Percentiles rank a stretch among this genome's conserved stretches.
These are phyloP conservation scores for Donacobius atricapilla DNA, from an alignment of 2,113 vertebrate genomes.

Conservation along the genomic window DNA sequence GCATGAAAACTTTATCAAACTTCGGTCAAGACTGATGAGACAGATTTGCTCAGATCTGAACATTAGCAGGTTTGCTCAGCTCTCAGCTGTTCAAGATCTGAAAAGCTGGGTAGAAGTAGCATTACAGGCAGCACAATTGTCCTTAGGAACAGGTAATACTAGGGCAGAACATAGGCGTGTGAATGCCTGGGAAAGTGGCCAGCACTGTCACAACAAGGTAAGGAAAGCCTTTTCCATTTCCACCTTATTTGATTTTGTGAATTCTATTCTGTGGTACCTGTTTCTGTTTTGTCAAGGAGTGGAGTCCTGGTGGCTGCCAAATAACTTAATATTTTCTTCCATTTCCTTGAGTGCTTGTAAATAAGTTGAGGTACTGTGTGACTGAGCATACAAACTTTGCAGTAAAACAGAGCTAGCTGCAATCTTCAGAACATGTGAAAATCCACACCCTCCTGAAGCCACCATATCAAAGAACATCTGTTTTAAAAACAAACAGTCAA, in stretches of 20 bases:
- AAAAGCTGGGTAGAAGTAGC: background rate
- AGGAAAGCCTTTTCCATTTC: background rate
- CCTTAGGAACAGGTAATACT: background rate
- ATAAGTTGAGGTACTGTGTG: background rate
- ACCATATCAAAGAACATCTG: slow-evolving; percentile 8
- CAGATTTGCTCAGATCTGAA: background rate
- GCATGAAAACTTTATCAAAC: background rate
- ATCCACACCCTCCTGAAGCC: background rate
- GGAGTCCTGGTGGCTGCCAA: background rate
- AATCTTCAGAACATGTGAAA: background rate
- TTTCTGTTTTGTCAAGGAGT: background rate
- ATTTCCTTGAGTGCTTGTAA: background rate
- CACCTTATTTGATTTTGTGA: background rate
- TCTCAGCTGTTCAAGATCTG: background rate
- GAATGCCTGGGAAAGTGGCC: background rate
- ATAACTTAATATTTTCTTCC: background rate
- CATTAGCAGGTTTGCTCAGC: background rate
- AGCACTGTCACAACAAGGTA: rapidly evolving
- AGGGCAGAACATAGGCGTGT: background rate
- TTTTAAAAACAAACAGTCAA: slow-evolving; percentile 3
- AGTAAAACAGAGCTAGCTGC: background rate
- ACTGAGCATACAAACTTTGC: background rate
- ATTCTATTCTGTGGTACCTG: background rate
- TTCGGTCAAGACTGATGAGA: background rate
- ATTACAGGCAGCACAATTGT: background rate